Conservation (phyloP, 2,113 vertebrate species). For the Nycticebus coucang region DNA sequence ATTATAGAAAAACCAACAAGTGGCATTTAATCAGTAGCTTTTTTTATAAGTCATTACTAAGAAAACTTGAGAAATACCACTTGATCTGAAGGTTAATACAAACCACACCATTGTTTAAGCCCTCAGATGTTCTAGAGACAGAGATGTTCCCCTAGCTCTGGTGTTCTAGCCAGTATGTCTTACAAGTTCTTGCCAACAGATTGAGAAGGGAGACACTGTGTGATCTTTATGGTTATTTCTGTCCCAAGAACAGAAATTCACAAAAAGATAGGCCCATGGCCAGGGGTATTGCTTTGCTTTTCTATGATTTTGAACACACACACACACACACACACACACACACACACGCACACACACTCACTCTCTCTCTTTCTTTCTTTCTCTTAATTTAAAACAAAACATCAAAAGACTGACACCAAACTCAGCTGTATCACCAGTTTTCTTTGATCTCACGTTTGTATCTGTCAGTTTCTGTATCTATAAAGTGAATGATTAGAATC, state of each 20-base stretch:
- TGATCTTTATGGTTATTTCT: background rate
- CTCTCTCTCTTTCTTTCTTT: no score
- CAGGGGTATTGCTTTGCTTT: background rate
- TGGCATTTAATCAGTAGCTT: slow-evolving; percentile 52
- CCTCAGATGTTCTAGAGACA: background rate
- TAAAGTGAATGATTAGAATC: background rate
- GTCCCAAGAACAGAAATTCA: background rate
- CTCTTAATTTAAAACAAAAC: background rate
- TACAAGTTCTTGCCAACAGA: background rate
- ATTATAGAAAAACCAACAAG: slow-evolving; percentile 21
- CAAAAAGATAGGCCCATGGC: background rate
- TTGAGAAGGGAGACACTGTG: background rate
- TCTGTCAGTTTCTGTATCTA: background rate
- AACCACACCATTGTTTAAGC: background rate
- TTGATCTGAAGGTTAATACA: background rate
- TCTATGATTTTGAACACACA: background rate
- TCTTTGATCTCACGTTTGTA: background rate
- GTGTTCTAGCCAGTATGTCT: background rate
- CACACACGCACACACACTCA: background rate
- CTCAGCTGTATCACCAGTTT: background rate
- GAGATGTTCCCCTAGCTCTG: background rate
- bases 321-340: no score
- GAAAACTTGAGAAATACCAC: slow-evolving; percentile 39
- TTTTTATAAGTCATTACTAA: background rate
- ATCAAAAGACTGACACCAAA: background rate